Evolutionary conservation across 2,888 invertebrate species (phyloP).

Genomic region (Ephialtes manifestator): DNA sequence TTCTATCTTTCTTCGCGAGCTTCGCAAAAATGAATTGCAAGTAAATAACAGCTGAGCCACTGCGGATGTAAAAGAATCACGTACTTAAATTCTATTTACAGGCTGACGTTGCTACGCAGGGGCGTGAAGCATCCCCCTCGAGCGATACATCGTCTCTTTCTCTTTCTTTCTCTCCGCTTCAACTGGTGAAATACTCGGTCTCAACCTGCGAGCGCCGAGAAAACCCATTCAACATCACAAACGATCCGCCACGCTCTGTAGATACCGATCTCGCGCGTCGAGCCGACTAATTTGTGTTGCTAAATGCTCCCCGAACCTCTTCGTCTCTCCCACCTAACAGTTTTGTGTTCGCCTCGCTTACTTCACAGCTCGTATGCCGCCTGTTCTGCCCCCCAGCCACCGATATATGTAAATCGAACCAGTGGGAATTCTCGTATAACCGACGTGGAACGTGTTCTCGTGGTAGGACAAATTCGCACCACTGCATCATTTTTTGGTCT

Average conservation of each 20-base stretch:
- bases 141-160: neutral
- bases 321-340: constrained; percentile 43
- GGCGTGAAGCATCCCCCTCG: constrained; percentile 14
- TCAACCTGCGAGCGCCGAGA: constrained; percentile 35
- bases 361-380: constrained; percentile 16
- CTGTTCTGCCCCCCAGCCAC: constrained; percentile 14
- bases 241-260: constrained; percentile 68
- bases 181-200: constrained; percentile 16
- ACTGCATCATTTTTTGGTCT: neutral
- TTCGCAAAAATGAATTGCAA: constrained; percentile 10
- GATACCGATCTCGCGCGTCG: constrained; percentile 69
- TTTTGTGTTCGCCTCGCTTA: constrained; percentile 57
- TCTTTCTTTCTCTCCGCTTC: constrained; percentile 5
- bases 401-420: constrained; percentile 65
- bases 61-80: constrained; percentile 12
- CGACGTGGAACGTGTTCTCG: constrained; percentile 8
- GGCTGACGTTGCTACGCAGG: constrained; percentile 40
- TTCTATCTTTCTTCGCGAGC: neutral
- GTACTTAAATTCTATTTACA: constrained; percentile 42
- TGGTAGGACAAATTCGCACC: constrained; percentile 9
- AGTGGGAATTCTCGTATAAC: constrained; percentile 59
- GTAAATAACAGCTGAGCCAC: constrained; percentile 21
- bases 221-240: constrained; percentile 69
- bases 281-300: constrained; percentile 80
- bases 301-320: constrained; percentile 74